Evolutionary conservation across 2,113 vertebrate genomes (phyloP), one percentile per base, ranked within the genome.

Genomic region (Atlantisia rogersi): DNA sequence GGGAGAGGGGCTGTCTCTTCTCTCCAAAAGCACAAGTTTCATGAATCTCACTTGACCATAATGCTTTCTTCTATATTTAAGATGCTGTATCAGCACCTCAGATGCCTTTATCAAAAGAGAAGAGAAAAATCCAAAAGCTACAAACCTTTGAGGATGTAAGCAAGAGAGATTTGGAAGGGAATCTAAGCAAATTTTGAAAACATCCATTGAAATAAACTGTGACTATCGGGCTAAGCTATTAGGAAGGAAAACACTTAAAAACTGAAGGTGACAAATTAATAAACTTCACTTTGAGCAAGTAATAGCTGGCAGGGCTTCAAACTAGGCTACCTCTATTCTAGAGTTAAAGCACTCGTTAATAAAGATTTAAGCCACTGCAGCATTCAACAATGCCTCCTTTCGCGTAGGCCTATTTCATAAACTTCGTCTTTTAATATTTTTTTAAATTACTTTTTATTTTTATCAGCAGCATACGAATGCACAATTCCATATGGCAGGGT

Each of bases 401-500:
- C 79, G 46, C 73, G 71, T 0, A 86, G 56, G 60, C 87, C 68
- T 86, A 76, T 69, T 95, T 95, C 70, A 86, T 21, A 92, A 91
- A 90, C 31, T 25, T 92, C 28, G 85, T 65, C n/a, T 26, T 82
- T 64, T n/a, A 40, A 35, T 3, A 53, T 81, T 63, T 82, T 95
- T 48, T 11, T 28, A 20, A 32, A 56, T 94, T 79, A 65, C 75
- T 91, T 73, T 90, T 71, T 31, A 81, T 83, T 95, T 94, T 97
- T 92, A 93, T 95, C 96, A 95, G 74, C 91, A 93, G 28, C 90
- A 77, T 77, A 68, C 9, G 44, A 94, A 96, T 87, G 90, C 87
- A 20, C 5, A 94, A 92, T 97, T 97, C 97, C 97, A 97, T 97
- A 97, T 90, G 92, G 90, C 63, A 88, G 65, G n/a, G 78, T 81